Evolutionary conservation across 2,797 vertebrate genomes (phyloP).

Genomic region (Sebastes itinus): DNA sequence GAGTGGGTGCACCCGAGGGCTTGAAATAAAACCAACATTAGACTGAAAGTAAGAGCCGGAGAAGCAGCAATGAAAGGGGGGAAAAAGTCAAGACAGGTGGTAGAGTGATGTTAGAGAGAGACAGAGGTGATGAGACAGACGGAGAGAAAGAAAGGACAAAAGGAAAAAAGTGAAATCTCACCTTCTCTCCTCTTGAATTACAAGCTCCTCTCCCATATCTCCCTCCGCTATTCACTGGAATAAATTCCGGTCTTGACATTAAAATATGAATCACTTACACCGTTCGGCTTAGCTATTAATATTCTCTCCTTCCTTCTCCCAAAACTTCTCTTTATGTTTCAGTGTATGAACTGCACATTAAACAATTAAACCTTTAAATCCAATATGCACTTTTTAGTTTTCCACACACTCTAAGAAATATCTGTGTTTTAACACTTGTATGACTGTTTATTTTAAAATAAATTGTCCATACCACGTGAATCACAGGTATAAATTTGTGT

Average conservation of each 20-base stretch:
- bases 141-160: background rate
- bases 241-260: conserved; percentile 4
- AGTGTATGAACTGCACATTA: background rate
- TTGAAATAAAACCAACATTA: conserved; percentile 27
- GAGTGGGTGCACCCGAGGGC: background rate
- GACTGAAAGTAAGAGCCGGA: background rate
- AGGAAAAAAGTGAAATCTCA: background rate
- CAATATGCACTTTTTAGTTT: background rate
- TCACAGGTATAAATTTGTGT: too few relatives aligned
- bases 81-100: background rate
- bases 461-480: too few relatives aligned
- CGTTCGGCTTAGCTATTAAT: background rate
- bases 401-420: too few relatives aligned
- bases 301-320: background rate
- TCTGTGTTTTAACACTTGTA: too few relatives aligned
- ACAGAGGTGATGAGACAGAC: background rate
- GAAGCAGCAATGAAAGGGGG: background rate
- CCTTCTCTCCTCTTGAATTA: background rate
- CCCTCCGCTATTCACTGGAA: background rate
- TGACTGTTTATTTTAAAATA: too few relatives aligned
- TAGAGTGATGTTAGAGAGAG: background rate
- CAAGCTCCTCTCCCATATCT: background rate
- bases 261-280: conserved; percentile 14
- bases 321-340: background rate
- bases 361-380: background rate